Percentiles rank a stretch among this genome's conserved stretches.
These are phyloP conservation scores for Sarcophaga subvicina DNA, from an alignment of 2,888 invertebrate genomes.

Conservation along the genomic window DNA sequence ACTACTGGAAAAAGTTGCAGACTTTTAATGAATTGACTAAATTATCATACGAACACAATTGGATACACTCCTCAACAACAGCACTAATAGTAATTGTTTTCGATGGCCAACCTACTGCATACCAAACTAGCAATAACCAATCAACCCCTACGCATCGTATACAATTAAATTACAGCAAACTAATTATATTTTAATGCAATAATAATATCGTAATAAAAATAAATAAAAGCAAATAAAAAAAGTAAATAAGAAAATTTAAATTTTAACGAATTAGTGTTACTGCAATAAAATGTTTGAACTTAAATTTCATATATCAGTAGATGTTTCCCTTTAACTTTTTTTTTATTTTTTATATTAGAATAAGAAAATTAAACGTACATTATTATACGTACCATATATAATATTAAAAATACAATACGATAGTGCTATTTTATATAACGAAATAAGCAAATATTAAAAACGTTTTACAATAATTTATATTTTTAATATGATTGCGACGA, in stretches of 20 bases:
- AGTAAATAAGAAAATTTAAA: not conserved
- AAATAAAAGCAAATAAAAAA: not conserved
- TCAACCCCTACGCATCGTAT: slow-evolving; percentile 45
- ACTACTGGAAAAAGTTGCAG: not conserved
- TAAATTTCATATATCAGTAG: slow-evolving; percentile 21
- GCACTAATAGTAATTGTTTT: slow-evolving; percentile 2
- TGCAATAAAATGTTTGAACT: slow-evolving; percentile 19
- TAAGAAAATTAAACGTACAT: slow-evolving; percentile 54
- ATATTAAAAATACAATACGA: slow-evolving; percentile 56
- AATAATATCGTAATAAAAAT: slow-evolving; percentile 24
- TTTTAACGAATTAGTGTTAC: slow-evolving; percentile 49
- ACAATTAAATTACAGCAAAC: slow-evolving; percentile 49
- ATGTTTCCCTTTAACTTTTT: slow-evolving; percentile 22
- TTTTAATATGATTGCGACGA: slow-evolving; percentile 49
- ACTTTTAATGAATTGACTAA: not conserved
- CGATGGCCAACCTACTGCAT: slow-evolving; percentile 12
- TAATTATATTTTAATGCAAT: slow-evolving; percentile 27
- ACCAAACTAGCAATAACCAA: slow-evolving; percentile 6
- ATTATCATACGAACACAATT: slow-evolving; percentile 24
- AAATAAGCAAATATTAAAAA: slow-evolving; percentile 16
- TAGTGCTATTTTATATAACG: slow-evolving; percentile 57
- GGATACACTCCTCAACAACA: slow-evolving; percentile 6
- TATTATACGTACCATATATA: slow-evolving; percentile 36
- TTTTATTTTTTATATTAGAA: slow-evolving; percentile 55
- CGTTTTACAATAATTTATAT: slow-evolving; percentile 30